Percentiles rank a stretch among this genome's conserved stretches.
Conservation (phyloP, 2,797 vertebrate species). For the Coilia nasus region DNA sequence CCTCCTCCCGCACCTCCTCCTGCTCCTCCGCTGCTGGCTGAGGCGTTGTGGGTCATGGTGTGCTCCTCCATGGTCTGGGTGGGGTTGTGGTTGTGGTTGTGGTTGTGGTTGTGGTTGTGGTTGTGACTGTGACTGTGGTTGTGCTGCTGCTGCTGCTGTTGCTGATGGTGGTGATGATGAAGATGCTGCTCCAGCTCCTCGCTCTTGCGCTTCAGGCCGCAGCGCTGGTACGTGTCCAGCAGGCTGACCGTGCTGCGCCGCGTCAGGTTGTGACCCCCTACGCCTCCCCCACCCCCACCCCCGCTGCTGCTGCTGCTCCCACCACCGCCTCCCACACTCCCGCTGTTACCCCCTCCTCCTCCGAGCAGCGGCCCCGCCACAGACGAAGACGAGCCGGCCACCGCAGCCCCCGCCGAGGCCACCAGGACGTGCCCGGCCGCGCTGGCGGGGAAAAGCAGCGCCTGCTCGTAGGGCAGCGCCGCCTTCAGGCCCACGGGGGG, state of each 20-base stretch:
- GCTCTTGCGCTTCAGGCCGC: conserved; percentile 98
- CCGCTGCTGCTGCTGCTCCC: conserved; percentile 49
- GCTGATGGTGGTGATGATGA: conserved; percentile 85
- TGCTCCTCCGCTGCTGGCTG: conserved; percentile 28
- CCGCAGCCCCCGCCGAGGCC: conserved; percentile 89
- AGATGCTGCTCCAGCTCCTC: conserved; percentile 95
- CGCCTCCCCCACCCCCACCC: conserved; percentile 71
- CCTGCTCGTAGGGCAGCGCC: conserved; percentile 95
- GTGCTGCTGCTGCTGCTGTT: conserved; percentile 36
- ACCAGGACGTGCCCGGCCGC: conserved; percentile 88
- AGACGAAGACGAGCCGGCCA: conserved; percentile 57
- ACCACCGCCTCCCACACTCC: not conserved
- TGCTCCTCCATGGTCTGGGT: conserved; percentile 95
- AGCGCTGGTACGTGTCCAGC: conserved; percentile 99
- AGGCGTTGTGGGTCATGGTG: conserved; percentile 90
- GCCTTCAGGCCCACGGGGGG: conserved; percentile 82
- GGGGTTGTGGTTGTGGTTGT: not conserved
- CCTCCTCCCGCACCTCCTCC: not conserved
- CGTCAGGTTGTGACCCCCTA: conserved; percentile 91
- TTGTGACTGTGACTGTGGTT: not conserved
- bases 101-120: not conserved
- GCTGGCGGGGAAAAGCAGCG: conserved; percentile 94
- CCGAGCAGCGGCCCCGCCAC: conserved; percentile 61
- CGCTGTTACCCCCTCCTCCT: not conserved
- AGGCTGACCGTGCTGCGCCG: conserved; percentile 98